Conservation (phyloP, 2,888 invertebrate genomes). For the Dimorphilus gyrociliatus region DNA sequence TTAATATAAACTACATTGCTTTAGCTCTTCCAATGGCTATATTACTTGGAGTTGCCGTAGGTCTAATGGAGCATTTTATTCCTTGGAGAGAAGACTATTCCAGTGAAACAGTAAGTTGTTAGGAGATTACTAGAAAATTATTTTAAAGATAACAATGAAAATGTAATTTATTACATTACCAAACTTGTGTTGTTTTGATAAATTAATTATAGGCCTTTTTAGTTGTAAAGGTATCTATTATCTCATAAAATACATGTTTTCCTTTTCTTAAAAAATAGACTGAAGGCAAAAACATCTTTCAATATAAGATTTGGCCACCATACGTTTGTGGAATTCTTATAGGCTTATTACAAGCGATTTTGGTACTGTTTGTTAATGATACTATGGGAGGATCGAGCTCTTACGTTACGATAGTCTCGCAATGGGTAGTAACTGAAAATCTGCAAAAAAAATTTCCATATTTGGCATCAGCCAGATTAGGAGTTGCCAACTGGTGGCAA, state of each 20-base stretch:
- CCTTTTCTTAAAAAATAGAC: too few species aligned
- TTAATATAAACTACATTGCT: slow-evolving; percentile 15
- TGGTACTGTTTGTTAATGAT: slow-evolving; percentile 17
- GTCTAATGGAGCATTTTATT: slow-evolving; percentile 18
- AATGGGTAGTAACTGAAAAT: slow-evolving; percentile 17
- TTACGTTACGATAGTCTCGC: slow-evolving; percentile 23
- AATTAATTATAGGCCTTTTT: too few species aligned
- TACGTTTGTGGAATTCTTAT: slow-evolving; percentile 16
- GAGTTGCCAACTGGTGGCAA: slow-evolving; percentile 22
- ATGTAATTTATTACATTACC: too few species aligned
- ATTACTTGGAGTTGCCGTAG: slow-evolving; percentile 12
- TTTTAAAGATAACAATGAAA: not conserved
- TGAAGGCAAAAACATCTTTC: too few species aligned
- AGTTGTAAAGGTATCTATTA: too few species aligned
- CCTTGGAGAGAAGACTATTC: slow-evolving; percentile 15
- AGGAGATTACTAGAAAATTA: not conserved
- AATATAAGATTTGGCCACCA: slow-evolving; percentile 4
- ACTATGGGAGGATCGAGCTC: slow-evolving; percentile 23
- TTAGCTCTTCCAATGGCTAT: slow-evolving; percentile 19
- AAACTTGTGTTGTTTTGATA: too few species aligned
- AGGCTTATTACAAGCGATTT: slow-evolving; percentile 20
- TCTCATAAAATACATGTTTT: too few species aligned
- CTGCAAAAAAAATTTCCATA: slow-evolving; percentile 17
- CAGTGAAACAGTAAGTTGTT: not conserved
- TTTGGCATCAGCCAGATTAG: slow-evolving; percentile 15